Evolutionary conservation across 2,797 vertebrate species (phyloP), one percentile per base, ranked within the genome.

Genomic region (Argentina silus): DNA sequence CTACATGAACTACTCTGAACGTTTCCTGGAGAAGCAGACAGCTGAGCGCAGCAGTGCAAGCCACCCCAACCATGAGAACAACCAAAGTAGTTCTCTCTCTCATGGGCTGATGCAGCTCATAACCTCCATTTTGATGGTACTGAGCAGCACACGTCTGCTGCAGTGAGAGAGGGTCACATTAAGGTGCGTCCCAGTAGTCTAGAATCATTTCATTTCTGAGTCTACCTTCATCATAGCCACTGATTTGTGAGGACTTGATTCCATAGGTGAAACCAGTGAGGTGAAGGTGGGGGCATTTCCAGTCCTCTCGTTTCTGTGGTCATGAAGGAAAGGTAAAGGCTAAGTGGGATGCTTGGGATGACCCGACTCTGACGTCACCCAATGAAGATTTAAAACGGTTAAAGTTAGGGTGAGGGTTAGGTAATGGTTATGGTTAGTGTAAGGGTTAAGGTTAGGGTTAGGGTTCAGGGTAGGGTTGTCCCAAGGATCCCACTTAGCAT

Each of bases 141-240:
- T 92, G 63, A 88, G 80, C 70, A 90, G 90, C 90, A 84, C 87
- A 69, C 73, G 92, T 15, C 78, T 93, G 45, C 86, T 93, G 44
- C 91, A 93, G 78, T 93, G 80, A 92, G 59, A 47, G 68, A 67
- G 6, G n/a, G 14, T 62, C 11, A 9, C 47, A 43, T 7, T 7
- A 5, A 61, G 21, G 4, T 36, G 27, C 27, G 27, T 50, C 8
- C 60, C 12, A 0, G n/a, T 21, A 47, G 43, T 47, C 63, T 11
- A 45, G 63, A 45, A 12, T 11, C 21, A 8, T n/a, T 21, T 45
- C 11, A 48, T 23, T 21, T 66, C 12, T 3, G 3, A 51, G 7
- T 15, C 47, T 4, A 11, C 43, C 45, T 7, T 67, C 47, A 14
- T 51, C 47, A 51, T n/a, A 11, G 19, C 11, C 45, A 7, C 10